These are phyloP conservation scores for Notiomystis cincta DNA, from an alignment of 2,113 vertebrate species.

Conservation along the genomic window DNA sequence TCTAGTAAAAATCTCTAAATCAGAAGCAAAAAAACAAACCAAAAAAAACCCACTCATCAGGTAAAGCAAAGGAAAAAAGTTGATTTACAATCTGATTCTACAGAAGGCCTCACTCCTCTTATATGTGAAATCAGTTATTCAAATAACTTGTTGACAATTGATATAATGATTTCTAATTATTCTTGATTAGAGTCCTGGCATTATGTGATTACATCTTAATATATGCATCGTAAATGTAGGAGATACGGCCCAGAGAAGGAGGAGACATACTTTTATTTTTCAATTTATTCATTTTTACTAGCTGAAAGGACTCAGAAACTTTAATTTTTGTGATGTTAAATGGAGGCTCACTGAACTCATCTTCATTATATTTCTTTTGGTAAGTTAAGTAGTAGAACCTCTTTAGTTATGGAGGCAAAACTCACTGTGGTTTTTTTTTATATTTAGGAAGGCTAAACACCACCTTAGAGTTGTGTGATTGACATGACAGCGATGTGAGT, in stretches of 20 bases:
- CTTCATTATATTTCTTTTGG: background rate
- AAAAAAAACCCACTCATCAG: background rate
- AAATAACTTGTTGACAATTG: conserved; percentile 3
- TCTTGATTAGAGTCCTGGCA: background rate
- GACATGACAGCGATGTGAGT: background rate
- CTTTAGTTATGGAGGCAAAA: background rate
- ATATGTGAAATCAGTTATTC: background rate
- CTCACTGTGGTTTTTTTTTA: background rate
- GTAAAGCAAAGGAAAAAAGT: background rate
- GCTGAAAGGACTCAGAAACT: background rate
- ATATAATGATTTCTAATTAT: background rate
- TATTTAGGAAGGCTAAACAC: background rate
- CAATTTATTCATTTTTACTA: background rate
- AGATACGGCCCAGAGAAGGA: background rate
- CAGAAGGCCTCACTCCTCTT: background rate
- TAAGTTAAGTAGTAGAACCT: background rate
- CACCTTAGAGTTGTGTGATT: background rate
- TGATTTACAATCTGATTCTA: background rate
- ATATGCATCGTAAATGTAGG: background rate
- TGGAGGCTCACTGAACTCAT: background rate
- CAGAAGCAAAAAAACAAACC: background rate
- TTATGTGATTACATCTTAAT: background rate
- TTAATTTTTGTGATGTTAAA: background rate
- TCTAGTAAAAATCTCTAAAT: background rate
- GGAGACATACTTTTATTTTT: background rate